A percentile compares a stretch with the other conserved stretches of the same genome.
These are phyloP conservation scores for Dasypus novemcinctus DNA, from an alignment of 2,113 vertebrate genomes.

Conservation along the genomic window DNA sequence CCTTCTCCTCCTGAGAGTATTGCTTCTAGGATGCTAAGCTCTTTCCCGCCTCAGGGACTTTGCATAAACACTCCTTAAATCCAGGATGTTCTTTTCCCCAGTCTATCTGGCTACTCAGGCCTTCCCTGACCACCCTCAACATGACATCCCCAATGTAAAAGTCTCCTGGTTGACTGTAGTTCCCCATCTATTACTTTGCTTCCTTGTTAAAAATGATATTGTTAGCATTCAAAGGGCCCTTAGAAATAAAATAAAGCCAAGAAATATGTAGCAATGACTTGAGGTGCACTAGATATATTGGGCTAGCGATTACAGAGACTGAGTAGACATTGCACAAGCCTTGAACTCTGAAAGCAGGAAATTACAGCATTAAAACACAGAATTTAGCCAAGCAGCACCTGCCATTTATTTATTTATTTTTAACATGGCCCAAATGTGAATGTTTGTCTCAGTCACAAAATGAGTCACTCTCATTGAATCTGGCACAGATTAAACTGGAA, in stretches of 20 bases:
- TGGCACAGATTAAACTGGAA: conserved; percentile 82
- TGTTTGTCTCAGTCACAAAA: conserved; percentile 82
- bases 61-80: background rate
- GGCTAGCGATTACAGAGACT: background rate
- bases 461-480: conserved; percentile 85
- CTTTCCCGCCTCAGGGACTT: background rate
- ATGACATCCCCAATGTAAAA: background rate
- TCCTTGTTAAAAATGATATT: background rate
- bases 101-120: background rate
- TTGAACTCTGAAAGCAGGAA: conserved; percentile 65
- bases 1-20: background rate
- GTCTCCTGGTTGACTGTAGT: background rate
- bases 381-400: conserved; percentile 82
- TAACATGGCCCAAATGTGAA: conserved; percentile 81
- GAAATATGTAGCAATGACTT: background rate
- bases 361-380: conserved; percentile 70
- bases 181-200: background rate
- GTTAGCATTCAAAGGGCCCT: background rate
- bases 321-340: background rate
- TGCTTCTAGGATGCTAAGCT: background rate
- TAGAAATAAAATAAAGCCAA: conserved; percentile 21
- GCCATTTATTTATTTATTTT: conserved; percentile 83
- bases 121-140: background rate
- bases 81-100: background rate
- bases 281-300: background rate